phyloP scores from a whole-genome alignment of 2,888 invertebrate species.

The Cheilosia vulpina region DNA sequence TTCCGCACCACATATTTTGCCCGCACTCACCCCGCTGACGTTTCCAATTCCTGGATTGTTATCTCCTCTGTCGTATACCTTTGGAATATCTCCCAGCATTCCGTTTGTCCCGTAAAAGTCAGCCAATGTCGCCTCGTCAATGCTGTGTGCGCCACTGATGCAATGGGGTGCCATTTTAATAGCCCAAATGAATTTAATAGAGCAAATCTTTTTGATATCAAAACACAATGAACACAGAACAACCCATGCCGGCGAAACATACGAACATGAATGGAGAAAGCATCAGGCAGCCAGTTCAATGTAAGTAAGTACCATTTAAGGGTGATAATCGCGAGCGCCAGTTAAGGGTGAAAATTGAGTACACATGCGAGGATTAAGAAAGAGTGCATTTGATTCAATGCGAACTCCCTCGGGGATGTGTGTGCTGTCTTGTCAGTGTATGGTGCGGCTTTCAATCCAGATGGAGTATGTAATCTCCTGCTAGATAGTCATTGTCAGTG shows the following conservation, averaged over 20 bases:
- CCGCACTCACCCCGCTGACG: constrained; percentile 14
- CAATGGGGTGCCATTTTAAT: constrained; percentile 69
- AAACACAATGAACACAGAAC: constrained; percentile 76
- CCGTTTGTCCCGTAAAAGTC: constrained; percentile 54
- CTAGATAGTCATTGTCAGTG: constrained; percentile 15
- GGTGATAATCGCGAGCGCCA: constrained; percentile 82
- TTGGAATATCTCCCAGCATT: constrained; percentile 14
- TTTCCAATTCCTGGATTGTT: constrained; percentile 59
- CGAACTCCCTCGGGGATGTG: constrained; percentile 63
- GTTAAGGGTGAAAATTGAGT: constrained; percentile 82
- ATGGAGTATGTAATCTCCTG: constrained; percentile 26
- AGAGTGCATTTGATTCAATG: constrained; percentile 82
- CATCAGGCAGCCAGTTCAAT: constrained; percentile 48
- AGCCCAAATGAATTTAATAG: constrained; percentile 80
- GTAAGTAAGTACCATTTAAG: constrained; percentile 83
- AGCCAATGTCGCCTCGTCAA: constrained; percentile 49
- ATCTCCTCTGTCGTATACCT: constrained; percentile 49
- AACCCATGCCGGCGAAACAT: constrained; percentile 28
- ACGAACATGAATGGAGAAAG: constrained; percentile 32
- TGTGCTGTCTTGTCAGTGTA: constrained; percentile 25
- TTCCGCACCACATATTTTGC: constrained; percentile 52
- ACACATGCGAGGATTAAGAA: constrained; percentile 81
- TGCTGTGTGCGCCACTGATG: not conserved
- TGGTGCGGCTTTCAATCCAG: constrained; percentile 22
- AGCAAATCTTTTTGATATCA: constrained; percentile 80